Conservation (phyloP, 2,113 vertebrate genomes). For the Penelope pileata region DNA sequence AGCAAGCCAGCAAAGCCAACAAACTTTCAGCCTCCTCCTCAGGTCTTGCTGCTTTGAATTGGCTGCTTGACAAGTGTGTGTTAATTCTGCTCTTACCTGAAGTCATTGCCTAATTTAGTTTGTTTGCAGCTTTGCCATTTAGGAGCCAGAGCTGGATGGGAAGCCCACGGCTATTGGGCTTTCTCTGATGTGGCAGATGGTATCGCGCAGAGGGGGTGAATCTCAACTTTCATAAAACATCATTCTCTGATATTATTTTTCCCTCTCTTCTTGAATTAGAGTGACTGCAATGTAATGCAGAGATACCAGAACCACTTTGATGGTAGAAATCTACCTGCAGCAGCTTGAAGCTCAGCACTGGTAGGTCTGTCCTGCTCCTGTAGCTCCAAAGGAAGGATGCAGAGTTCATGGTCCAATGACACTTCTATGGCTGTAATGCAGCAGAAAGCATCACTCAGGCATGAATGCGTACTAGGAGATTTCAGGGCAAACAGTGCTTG, state of each 20-base stretch:
- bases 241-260: neutral
- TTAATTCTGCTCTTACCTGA: constrained; percentile 62
- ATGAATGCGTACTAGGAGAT: neutral
- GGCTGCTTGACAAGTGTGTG: constrained; percentile 54
- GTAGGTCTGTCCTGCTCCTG: neutral
- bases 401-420: neutral
- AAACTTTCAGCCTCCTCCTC: constrained; percentile 46
- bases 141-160: constrained; percentile 40
- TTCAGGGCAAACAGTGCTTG: neutral
- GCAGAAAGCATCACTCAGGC: neutral
- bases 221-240: constrained; percentile 33
- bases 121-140: constrained; percentile 49
- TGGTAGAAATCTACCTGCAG: constrained; percentile 2
- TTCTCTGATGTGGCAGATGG: constrained; percentile 63
- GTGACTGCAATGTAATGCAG: neutral
- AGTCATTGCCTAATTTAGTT: constrained; percentile 57
- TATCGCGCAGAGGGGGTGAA: constrained; percentile 28
- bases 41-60: constrained; percentile 58
- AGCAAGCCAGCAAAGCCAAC: constrained; percentile 20
- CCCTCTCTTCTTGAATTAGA: neutral
- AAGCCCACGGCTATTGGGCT: constrained; percentile 30
- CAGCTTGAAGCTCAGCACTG: neutral
- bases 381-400: neutral
- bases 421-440: neutral
- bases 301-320: constrained; percentile 16